Percentiles rank a stretch among this genome's conserved stretches.
Evolutionary conservation across 2,888 invertebrate genomes (phyloP).

Genomic region (Polyploca ridens): DNA sequence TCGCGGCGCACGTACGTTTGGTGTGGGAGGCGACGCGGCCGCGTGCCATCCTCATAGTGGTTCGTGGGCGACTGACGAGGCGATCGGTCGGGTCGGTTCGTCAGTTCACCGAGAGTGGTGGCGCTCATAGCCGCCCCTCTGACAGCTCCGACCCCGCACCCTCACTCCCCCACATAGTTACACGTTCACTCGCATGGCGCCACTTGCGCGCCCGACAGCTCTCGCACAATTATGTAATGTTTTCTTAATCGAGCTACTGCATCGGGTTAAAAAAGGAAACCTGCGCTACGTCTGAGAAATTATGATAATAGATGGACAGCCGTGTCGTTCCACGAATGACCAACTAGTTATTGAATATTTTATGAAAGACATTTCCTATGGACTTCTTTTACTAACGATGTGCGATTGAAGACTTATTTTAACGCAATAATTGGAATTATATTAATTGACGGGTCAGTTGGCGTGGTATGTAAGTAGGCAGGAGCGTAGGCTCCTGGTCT

Average conservation of each 20-base stretch:
- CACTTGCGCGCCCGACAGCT: slow-evolving; percentile 76
- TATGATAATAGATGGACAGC: slow-evolving; percentile 48
- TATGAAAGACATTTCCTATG: slow-evolving; percentile 35
- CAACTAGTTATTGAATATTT: slow-evolving; percentile 39
- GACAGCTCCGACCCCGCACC: slow-evolving; percentile 57
- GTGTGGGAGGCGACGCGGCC: slow-evolving; percentile 61
- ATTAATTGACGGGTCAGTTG: neutral
- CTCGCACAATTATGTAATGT: slow-evolving; percentile 81
- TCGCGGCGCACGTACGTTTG: slow-evolving; percentile 69
- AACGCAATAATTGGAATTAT: neutral
- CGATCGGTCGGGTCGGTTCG: slow-evolving; percentile 58
- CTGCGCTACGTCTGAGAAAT: slow-evolving; percentile 46
- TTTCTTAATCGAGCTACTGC: slow-evolving; percentile 79
- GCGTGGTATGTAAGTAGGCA: no score
- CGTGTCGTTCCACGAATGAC: slow-evolving; percentile 39
- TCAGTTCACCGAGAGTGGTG: slow-evolving; percentile 70
- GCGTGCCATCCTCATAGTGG: slow-evolving; percentile 75
- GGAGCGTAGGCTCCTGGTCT: no score
- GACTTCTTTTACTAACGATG: neutral
- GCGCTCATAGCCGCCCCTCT: slow-evolving; percentile 67
- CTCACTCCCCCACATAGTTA: slow-evolving; percentile 73
- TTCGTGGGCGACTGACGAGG: slow-evolving; percentile 72
- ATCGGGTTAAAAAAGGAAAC: slow-evolving; percentile 65
- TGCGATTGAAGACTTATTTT: neutral
- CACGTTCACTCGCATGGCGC: slow-evolving; percentile 79